Conservation (phyloP, 1,140 invertebrate genomes). For the Bombyx mandarina region DNA sequence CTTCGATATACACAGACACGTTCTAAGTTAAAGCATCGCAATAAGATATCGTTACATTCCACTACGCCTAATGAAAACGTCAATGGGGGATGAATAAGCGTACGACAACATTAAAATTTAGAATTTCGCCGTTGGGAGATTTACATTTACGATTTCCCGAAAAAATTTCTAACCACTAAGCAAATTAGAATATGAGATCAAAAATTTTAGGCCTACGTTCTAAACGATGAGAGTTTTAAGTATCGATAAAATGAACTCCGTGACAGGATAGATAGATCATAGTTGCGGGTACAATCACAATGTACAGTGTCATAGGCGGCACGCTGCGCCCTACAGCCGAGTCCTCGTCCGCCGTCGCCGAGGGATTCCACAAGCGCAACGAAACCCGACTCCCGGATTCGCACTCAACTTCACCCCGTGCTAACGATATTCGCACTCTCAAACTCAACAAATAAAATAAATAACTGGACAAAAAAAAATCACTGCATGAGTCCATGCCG, state of each 20-base stretch:
- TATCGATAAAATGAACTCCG: constrained; percentile 62
- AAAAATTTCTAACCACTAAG: constrained; percentile 55
- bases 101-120: constrained; percentile 58
- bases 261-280: constrained; percentile 64
- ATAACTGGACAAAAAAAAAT: constrained; percentile 42
- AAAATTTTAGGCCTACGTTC: constrained; percentile 68
- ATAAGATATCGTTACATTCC: constrained; percentile 67
- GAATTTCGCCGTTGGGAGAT: constrained; percentile 56
- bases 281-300: constrained; percentile 62
- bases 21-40: constrained; percentile 69
- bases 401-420: neutral
- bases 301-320: constrained; percentile 57
- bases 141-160: constrained; percentile 51
- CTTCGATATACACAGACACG: constrained; percentile 52
- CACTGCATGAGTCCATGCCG: constrained; percentile 48
- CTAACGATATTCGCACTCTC: neutral
- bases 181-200: constrained; percentile 71
- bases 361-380: constrained; percentile 37
- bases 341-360: constrained; percentile 18
- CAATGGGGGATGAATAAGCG: constrained; percentile 30
- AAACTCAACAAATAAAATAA: constrained; percentile 30
- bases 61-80: constrained; percentile 57
- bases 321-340: constrained; percentile 19
- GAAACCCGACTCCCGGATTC: constrained; percentile 9
- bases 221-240: constrained; percentile 53